Conservation (phyloP, 2,888 invertebrate genomes). For the Cosmorhoe ocellata region DNA sequence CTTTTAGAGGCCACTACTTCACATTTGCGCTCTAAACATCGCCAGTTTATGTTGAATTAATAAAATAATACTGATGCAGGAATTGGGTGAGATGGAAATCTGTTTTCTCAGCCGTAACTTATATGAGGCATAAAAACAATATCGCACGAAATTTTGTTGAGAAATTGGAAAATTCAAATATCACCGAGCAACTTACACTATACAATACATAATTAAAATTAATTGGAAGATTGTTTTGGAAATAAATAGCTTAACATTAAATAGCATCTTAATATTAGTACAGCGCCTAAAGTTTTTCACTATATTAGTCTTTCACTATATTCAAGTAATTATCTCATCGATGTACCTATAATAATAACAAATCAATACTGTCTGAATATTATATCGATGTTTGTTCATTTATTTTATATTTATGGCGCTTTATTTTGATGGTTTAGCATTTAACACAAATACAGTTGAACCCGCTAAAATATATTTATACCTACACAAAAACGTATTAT, state of each 20-base stretch:
- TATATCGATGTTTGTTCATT: background rate
- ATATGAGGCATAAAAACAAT: no score
- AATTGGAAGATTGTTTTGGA: slow-evolving; percentile 12
- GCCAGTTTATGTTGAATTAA: no score
- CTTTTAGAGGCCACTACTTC: no score
- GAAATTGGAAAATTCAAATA: background rate
- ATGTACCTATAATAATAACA: background rate
- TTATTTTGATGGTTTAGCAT: background rate
- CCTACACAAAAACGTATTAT: no score
- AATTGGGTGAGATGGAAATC: no score
- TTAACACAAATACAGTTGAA: background rate
- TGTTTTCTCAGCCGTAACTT: no score
- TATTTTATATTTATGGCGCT: slow-evolving; percentile 1
- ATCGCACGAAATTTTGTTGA: no score
- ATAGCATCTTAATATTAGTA: background rate
- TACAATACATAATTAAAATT: background rate
- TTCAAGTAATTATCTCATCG: no score
- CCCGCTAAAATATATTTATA: background rate
- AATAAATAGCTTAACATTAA: background rate
- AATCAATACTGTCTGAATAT: background rate
- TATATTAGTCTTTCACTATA: no score
- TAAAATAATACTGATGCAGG: slow-evolving; percentile 18
- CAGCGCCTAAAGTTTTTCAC: no score
- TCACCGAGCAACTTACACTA: background rate
- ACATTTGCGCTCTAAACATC: no score